Base-by-base conservation (phyloP, 2,888 invertebrate genomes). In the Mythimna vitellina region DNA sequence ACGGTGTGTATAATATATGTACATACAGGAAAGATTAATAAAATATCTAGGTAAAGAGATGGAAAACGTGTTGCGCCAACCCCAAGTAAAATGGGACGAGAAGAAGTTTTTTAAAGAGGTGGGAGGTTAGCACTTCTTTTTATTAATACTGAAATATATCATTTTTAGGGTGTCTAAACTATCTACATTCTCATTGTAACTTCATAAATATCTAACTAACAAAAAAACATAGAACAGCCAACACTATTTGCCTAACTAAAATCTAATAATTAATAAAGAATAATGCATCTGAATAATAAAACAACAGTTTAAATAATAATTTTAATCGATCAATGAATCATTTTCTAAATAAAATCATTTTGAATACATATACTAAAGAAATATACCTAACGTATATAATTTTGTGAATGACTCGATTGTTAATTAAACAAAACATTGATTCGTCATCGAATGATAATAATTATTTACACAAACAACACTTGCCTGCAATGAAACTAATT, bases 301-400 rank as follows among this genome's bases (percentile, higher is more conserved):
- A 84, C 77, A 64, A 70, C 38, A 64, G 20, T 69, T 77, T 92
- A 92, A 92, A 93, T 93, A 93, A 89, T 90, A 87, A 90, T 92
- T 93, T 90, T 94, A 93, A 92, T 93, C 91, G 89, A 89, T 92
- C 90, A 92, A 93, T 92, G 88, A 89, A 91, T 91, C 86, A 88
- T 89, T 84, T 89, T 91, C 89, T 90, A 90, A 91, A 91, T 89
- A 89, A 91, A 90, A 91, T 87, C 85, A 81, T 85, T 69, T 83
- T 80, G 76, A 81, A 72, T 84, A 88, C 82, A 89, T 85, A 89
- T 85, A 89, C 88, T 88, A 90, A 88, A 89, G 85, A 90, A 89
- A 86, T 87, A 88, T 81, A 74, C 78, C 78, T 74, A 87, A 89
- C 61, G 83, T 85, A 86, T 80, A 86, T 87, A 89, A 89, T 89